Evolutionary conservation across 1,140 invertebrate species (phyloP), one percentile per base, ranked within the genome.

Genomic region (Apis cerana): DNA sequence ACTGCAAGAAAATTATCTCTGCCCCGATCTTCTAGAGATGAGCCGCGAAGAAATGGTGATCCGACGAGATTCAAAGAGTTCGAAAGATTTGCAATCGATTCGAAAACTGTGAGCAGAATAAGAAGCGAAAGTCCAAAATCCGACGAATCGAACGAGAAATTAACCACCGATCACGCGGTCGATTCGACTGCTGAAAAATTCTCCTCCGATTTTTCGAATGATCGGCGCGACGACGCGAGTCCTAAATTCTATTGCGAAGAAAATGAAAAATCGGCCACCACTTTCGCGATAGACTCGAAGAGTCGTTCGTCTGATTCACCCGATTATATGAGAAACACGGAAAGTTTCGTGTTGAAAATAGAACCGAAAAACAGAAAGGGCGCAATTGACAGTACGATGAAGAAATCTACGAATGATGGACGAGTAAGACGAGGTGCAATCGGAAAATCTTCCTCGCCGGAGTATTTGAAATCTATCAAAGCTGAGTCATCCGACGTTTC

Each of bases 221-320:
- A 21, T 23, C 13, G 21, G 23, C n/a, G 27, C 67, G 48, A 5
- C 64, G 48, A 23, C 58, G 71, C 2, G 58, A 64, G 56, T 48
- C 82, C 77, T 1, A 52, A 62, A 11, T 75, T 56, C 12, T 58
- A 75, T 4, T 71, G 59, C 15, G 48, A 56, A 0, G 78, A 84
- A 13, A 33, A 65, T 1, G 33, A 50, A 11, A 76, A 10, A 23
- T 71, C 79, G 0, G 77, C 17, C 2, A 62, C 77, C 0, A 59
- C 62, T n/a, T 61, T 58, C 2, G 33, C 68, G 0, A 65, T 64
- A 3, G 52, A 62, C 17, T 59, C 77, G 8, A 59, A 9, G 21
- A 58, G 4, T 17, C n/a, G 11, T 13, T 17, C 33, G 4, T 43
- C 54, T 1, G 43, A 15, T 9, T 33, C n/a, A 2, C 54, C 62